Evolutionary conservation across 1,140 invertebrate species (phyloP).

Genomic region (Drosophila equinoxialis): DNA sequence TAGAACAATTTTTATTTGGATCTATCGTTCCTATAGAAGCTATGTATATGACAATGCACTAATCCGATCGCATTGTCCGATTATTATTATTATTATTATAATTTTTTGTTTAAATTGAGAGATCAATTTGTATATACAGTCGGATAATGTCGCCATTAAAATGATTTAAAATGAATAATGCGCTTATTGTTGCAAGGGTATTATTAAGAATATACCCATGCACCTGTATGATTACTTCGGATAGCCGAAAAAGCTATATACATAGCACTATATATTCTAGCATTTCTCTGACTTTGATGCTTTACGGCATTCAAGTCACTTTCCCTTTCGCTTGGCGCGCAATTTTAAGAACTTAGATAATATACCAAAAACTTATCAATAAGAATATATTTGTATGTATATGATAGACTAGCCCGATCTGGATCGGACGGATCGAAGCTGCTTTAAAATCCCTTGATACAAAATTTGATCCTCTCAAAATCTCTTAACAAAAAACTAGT

Average conservation of each 20-base stretch:
- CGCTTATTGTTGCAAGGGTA: neutral
- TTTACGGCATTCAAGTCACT: neutral
- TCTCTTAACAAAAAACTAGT: neutral
- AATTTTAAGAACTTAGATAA: neutral
- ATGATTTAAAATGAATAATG: neutral
- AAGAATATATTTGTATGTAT: neutral
- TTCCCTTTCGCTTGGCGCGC: neutral
- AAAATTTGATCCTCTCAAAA: neutral
- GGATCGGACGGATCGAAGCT: neutral
- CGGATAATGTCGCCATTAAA: neutral
- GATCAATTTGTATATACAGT: neutral
- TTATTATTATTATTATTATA: too few species aligned
- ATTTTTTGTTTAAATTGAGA: neutral
- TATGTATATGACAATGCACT: neutral
- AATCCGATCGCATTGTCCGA: neutral
- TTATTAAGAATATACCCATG: neutral
- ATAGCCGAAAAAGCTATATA: neutral
- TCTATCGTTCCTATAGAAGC: neutral
- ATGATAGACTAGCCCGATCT: neutral
- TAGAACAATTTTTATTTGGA: conserved; percentile 40
- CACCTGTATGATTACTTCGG: neutral
- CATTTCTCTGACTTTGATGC: neutral
- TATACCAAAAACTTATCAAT: conserved; percentile 12
- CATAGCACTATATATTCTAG: neutral
- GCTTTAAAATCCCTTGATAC: neutral